Evolutionary conservation across 2,888 invertebrate species (phyloP), one percentile per base, ranked within the genome.

Genomic region (Hecatera dysodea): DNA sequence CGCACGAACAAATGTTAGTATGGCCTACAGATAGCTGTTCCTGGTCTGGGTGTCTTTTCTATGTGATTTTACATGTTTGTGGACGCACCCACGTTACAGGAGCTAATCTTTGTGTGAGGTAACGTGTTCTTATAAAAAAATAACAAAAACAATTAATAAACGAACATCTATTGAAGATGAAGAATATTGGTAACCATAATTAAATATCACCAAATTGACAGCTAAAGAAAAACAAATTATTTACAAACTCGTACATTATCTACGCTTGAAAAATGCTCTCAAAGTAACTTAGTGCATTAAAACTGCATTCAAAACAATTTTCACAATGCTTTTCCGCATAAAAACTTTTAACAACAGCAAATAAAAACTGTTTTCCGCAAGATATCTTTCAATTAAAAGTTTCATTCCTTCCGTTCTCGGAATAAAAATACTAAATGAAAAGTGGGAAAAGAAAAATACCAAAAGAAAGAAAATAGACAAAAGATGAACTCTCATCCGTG

Each of bases 331-430:
- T 27, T 24, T 36, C 33, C 17, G 11, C 19, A 42, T 29, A 15
- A 39, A 56, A 70, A 63, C 24, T 9, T 53, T n/a, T n/a, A 24
- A 52, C 33, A 48, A 52, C n/a, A 24, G 22, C 1, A 46, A 67
- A 68, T 67, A 53, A 71, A 78, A 67, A 63, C 7, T 52, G 15
- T 46, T 62, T 76, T 70, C 79, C 72, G 24, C 48, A 2, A 81
- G 75, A 82, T 74, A 78, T 75, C 29, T 78, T 75, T 66, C 80
- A 80, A 78, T 82, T 72, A 69, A 84, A 82, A 81, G 59, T 82
- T 81, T 73, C 68, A 72, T 82, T 73, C 78, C 59, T 70, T 61
- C 65, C 56, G 48, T 74, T 79, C 70, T 67, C 46, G 53, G 68
- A 70, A 78, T 72, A 60, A 68, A 60, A 68, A 33, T 62, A 67